Base-by-base conservation (phyloP, 2,113 vertebrate species). In the Cyprinodon variegatus region DNA sequence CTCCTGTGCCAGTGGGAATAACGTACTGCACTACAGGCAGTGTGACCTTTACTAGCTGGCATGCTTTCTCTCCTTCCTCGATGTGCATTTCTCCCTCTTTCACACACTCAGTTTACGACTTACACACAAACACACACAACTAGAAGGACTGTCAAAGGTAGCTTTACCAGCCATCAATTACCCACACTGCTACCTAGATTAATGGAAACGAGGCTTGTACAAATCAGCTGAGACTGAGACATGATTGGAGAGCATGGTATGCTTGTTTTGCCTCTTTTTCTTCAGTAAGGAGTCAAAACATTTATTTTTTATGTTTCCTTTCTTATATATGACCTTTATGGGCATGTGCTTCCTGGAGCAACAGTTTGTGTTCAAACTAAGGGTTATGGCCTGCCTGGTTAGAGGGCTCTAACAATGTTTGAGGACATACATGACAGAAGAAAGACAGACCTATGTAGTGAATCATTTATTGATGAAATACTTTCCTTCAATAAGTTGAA, bases 1-100 rank as follows among this genome's bases (percentile, higher is more conserved):
- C 85, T 90, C 70, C 64, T 86, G 76, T 72, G 87, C 89, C 85
- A 68, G 73, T 89, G 90, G 92, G 90, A 93, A 92, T 92, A 90
- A 82, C 83, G 65, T 88, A 90, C 86, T 86, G 86, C 79, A 75
- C 89, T 89, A 90, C 90, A 90, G 90, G 90, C 88, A 85, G 79
- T 70, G 79, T 92, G 90, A 91, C 92, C 92, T 93, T 93, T 92
- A 85, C 85, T 79, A 77, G 85, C 81, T 83, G 53, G 17, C 81
- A 39, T 82, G 73, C 84, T 84, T 82, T 83, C 78, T 66, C 79
- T 78, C 76, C 75, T 68, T 72, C 29, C 67, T 65, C 77, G 53
- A 83, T 50, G 53, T 61, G 50, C 2, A 57, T 57, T n/a, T n/a
- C 48, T 61, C 74, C 70, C 65, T 64, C 80, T 41, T 67, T 82